These are phyloP conservation scores for Andrena hattorfiana DNA, from an alignment of 2,888 invertebrate genomes.

Conservation along the genomic window DNA sequence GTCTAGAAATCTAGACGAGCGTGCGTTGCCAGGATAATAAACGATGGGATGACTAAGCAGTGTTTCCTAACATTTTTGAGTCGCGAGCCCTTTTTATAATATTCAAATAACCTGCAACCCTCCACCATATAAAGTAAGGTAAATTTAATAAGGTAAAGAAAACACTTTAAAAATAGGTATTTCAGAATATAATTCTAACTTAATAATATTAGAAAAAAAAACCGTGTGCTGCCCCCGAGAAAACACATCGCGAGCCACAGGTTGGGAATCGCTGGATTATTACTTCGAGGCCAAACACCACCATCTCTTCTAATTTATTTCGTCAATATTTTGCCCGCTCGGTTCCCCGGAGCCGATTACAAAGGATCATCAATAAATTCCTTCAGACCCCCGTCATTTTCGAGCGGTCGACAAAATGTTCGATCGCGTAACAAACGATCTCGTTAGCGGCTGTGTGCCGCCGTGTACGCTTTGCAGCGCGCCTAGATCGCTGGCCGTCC, in stretches of 20 bases:
- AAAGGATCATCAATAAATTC: constrained; percentile 10
- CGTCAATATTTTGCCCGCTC: background rate
- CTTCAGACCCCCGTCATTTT: background rate
- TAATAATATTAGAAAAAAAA: too few relatives aligned
- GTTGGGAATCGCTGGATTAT: background rate
- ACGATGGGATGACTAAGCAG: too few relatives aligned
- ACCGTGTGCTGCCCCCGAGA: too few relatives aligned
- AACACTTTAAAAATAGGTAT: too few relatives aligned
- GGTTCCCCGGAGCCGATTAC: background rate
- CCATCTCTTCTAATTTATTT: background rate
- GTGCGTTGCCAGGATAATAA: too few relatives aligned
- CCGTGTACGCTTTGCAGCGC: constrained; percentile 24
- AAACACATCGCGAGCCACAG: background rate
- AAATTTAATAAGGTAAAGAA: too few relatives aligned
- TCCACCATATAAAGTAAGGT: too few relatives aligned
- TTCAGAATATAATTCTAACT: too few relatives aligned
- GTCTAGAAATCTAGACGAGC: background rate
- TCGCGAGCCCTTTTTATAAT: too few relatives aligned
- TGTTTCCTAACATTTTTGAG: too few relatives aligned
- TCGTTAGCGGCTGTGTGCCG: constrained; percentile 38
- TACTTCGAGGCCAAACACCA: background rate
- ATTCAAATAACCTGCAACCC: too few relatives aligned
- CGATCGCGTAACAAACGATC: constrained; percentile 43
- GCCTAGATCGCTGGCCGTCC: constrained; percentile 42
- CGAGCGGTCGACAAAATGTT: background rate